Evolutionary conservation across 2,888 invertebrate species (phyloP), one percentile per base, ranked within the genome.

Genomic region (Philonicus albiceps): DNA sequence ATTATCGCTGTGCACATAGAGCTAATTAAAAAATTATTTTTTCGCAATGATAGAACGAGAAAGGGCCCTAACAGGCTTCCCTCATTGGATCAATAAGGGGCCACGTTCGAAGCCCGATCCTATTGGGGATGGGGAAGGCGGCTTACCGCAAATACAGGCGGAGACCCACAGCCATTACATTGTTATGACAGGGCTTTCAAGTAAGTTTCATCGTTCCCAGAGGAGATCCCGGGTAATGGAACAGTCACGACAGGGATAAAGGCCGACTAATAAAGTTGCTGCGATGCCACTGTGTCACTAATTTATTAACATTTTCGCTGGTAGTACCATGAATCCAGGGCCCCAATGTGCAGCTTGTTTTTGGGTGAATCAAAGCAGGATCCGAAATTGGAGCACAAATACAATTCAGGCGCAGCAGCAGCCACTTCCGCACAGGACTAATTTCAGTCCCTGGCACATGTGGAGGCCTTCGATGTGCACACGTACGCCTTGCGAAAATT

Each of bases 241-340:
- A 64, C 64, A 80, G 55, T 53, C 27, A 31, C 80, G 55, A 31
- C 80, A 80, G 37, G 53, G 80, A 80, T 53, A 80, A 80, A 64
- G 81, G 81, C 16, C 30, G 64, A 19, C 81, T 83, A 83, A 64
- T 83, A 83, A 83, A 83, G 55, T 83, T 83, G 81, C 37, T 64
- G 55, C 81, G 81, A 83, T 83, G 64, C 64, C 37, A 64, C 81
- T 64, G 64, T 83, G 81, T 64, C 81, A 83, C 81, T 83, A 83
- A 83, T 83, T 83, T 83, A 83, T 83, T 64, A 83, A 83, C 81
- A 83, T 64, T 34, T 64, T 64, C 64, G 37, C 19, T 53, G 27
- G 22, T 27, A 11, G 19, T 22, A 19, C 19, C 49, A 49, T 49
- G n/a, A n/a, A n/a, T n/a, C 19, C 16, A 49, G 64, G 64, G 11